Evolutionary conservation across 1,140 invertebrate genomes (phyloP).

Genomic region (Diorhabda elongata): DNA sequence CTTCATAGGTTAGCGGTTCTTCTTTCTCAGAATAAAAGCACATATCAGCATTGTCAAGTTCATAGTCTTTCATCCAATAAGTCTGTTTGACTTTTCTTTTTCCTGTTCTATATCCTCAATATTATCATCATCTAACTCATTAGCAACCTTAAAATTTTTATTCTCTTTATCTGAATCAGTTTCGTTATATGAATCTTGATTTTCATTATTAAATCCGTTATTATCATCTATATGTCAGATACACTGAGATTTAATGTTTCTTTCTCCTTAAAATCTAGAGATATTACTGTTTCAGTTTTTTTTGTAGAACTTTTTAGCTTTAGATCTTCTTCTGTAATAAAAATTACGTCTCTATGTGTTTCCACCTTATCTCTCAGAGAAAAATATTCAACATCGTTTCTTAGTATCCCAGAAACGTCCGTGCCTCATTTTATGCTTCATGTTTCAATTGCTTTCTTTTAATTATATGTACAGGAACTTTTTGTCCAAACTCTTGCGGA

Average conservation of each 20-base stretch:
- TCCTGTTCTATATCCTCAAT: constrained; percentile 8
- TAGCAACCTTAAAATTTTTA: constrained; percentile 3
- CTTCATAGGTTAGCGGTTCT: constrained; percentile 17
- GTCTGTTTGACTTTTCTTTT: constrained; percentile 11
- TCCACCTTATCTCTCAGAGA: constrained; percentile 18
- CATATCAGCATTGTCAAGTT: constrained; percentile 19
- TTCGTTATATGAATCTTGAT: neutral
- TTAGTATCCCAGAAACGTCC: constrained; percentile 44
- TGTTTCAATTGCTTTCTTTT: constrained; percentile 44
- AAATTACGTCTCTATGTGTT: constrained; percentile 15
- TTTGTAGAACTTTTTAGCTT: too few relatives aligned
- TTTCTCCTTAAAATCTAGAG: too few relatives aligned
- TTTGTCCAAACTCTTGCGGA: constrained; percentile 41
- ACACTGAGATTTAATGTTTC: too few relatives aligned
- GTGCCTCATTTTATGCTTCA: constrained; percentile 42
- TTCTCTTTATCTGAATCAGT: neutral
- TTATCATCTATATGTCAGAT: neutral
- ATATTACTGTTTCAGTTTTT: too few relatives aligned
- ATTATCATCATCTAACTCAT: constrained; percentile 13
- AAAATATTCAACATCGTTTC: constrained; percentile 19
- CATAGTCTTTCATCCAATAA: constrained; percentile 22
- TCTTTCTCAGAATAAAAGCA: constrained; percentile 6
- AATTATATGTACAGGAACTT: constrained; percentile 44
- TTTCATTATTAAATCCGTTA: constrained; percentile 3
- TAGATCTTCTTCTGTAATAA: constrained; percentile 8